A percentile compares a stretch with the other conserved stretches of the same genome.
Evolutionary conservation across 2,888 invertebrate genomes (phyloP).

Genomic region (Cylindroiulus punctatus): DNA sequence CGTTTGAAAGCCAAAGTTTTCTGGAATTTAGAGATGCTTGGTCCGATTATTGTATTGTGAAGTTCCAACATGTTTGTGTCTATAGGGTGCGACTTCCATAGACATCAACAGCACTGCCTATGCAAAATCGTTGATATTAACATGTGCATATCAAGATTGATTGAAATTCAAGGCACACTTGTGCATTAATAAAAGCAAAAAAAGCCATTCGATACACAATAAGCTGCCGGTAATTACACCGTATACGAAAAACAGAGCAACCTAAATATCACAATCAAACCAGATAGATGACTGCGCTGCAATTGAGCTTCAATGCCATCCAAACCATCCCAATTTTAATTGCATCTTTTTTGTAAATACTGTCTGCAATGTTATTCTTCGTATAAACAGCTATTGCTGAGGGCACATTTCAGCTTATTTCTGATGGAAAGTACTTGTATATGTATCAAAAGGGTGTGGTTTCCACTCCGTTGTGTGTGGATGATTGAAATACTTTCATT

Average conservation of each 20-base stretch:
- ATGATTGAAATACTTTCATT: conserved; percentile 17
- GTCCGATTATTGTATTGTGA: too few relatives aligned
- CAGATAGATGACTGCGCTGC: conserved; percentile 27
- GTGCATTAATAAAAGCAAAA: neutral
- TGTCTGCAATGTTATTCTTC: neutral
- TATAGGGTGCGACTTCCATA: neutral
- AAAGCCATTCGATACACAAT: conserved; percentile 22
- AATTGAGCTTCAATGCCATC: conserved; percentile 30
- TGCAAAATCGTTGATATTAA: neutral
- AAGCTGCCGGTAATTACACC: neutral
- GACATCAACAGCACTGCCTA: neutral
- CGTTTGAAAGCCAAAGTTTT: too few relatives aligned
- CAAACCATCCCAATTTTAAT: conserved; percentile 37
- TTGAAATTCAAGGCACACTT: neutral
- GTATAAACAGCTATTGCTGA: neutral
- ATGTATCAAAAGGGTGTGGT: conserved; percentile 31
- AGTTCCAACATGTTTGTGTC: neutral
- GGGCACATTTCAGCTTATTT: neutral
- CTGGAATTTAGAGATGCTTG: too few relatives aligned
- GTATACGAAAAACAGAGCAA: neutral
- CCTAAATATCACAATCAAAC: conserved; percentile 33
- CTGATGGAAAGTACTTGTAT: neutral
- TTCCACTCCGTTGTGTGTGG: neutral
- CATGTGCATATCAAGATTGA: neutral
- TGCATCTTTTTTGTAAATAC: neutral